Percentiles rank a stretch among this genome's conserved stretches.
These are phyloP conservation scores for Aptenodytes forsteri DNA, from an alignment of 2,113 vertebrate species.

Conservation along the genomic window DNA sequence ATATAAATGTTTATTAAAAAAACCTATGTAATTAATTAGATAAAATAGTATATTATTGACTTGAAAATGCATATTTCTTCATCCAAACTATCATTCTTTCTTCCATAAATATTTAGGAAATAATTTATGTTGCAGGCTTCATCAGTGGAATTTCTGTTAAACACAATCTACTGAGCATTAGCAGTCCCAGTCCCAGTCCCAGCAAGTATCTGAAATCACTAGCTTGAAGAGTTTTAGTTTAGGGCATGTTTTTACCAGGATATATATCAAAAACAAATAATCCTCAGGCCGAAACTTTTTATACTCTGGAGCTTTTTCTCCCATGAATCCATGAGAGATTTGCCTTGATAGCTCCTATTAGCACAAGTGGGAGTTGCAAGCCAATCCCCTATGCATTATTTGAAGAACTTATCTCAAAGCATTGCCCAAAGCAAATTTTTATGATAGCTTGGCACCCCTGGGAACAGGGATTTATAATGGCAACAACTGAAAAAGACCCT, in stretches of 20 bases:
- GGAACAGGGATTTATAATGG: slow-evolving; percentile 53
- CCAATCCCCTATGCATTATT: slow-evolving; percentile 47
- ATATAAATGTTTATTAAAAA: not conserved
- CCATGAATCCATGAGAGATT: slow-evolving; percentile 35
- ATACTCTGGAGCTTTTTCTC: slow-evolving; percentile 40
- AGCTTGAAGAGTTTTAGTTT: slow-evolving; percentile 15
- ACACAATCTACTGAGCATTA: not conserved
- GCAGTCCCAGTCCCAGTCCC: not conserved
- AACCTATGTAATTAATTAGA: not conserved
- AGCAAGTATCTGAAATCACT: slow-evolving; percentile 1
- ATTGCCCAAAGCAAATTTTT: slow-evolving; percentile 63
- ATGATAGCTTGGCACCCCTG: slow-evolving; percentile 30
- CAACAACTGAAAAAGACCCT: slow-evolving; percentile 54
- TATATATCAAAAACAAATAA: slow-evolving; percentile 48
- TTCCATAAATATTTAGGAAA: not conserved
- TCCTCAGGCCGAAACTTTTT: slow-evolving; percentile 7
- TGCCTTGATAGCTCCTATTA: slow-evolving; percentile 46
- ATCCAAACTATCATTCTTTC: not conserved
- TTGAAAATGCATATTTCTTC: not conserved
- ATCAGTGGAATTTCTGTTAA: not conserved
- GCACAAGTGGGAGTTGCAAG: slow-evolving; percentile 47
- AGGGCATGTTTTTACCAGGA: slow-evolving; percentile 29
- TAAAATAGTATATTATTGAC: not conserved
- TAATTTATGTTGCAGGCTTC: not conserved
- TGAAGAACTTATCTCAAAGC: slow-evolving; percentile 62